These are phyloP conservation scores for Drosophila erecta DNA, from an alignment of 1,140 invertebrate genomes.

Conservation along the genomic window DNA sequence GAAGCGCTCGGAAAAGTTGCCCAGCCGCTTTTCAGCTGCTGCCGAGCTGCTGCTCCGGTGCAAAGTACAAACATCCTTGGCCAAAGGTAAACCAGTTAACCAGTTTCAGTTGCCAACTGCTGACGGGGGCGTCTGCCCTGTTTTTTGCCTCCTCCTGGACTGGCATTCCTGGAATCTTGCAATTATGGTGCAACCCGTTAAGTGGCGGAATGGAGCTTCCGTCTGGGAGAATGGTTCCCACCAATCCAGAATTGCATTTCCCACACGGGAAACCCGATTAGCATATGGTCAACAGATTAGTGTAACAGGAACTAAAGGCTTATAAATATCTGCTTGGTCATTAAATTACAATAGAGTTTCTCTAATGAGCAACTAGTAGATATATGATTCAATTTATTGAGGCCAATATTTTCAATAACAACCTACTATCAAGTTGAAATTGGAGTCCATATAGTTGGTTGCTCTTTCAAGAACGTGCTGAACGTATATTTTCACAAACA, in stretches of 20 bases:
- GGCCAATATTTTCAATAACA: neutral
- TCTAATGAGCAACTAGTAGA: no score
- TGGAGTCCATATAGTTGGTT: slow-evolving; percentile 5
- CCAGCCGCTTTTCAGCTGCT: slow-evolving; percentile 61
- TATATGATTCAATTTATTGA: no score
- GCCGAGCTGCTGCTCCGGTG: slow-evolving; percentile 6
- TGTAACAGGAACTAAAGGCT: neutral
- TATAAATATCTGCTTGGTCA: neutral
- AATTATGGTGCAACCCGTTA: slow-evolving; percentile 33
- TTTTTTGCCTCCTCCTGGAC: slow-evolving; percentile 17
- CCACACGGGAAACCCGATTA: slow-evolving; percentile 1
- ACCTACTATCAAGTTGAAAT: slow-evolving; percentile 16
- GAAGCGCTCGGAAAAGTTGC: slow-evolving; percentile 63
- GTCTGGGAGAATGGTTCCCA: slow-evolving; percentile 37
- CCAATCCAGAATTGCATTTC: slow-evolving; percentile 22
- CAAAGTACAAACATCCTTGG: slow-evolving; percentile 76
- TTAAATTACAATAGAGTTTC: neutral
- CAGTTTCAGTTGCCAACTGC: slow-evolving; percentile 46
- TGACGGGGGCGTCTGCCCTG: slow-evolving; percentile 59
- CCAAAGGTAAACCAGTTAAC: slow-evolving; percentile 80
- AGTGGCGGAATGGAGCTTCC: slow-evolving; percentile 35
- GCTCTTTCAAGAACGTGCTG: slow-evolving; percentile 24
- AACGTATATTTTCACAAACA: slow-evolving; percentile 12
- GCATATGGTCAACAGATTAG: neutral
- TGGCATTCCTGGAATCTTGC: slow-evolving; percentile 28